Evolutionary conservation across 30 jellyfish, hydroid and myxozoan genomes (phyloP).

Genomic region (Euphysa ruthae): DNA sequence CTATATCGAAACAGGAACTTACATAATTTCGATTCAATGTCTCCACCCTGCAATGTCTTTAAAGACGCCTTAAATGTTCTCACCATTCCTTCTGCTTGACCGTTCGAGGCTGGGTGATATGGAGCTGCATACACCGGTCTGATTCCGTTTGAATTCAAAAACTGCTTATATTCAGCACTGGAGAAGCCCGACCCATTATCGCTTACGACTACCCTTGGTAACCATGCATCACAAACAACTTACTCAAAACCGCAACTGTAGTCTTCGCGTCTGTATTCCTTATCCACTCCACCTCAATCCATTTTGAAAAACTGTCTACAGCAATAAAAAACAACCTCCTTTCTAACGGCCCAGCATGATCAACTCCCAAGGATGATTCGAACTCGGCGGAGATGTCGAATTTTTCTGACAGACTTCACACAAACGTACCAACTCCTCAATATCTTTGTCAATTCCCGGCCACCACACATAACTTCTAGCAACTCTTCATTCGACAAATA

Average conservation of each 20-base stretch:
- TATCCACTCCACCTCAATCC: too few relatives aligned
- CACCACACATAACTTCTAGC: constrained; percentile 35
- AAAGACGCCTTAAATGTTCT: background rate
- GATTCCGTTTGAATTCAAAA: background rate
- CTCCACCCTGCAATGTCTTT: too few relatives aligned
- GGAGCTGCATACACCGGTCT: background rate
- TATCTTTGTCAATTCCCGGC: constrained; percentile 31
- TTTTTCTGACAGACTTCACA: constrained; percentile 1
- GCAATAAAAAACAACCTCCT: too few relatives aligned
- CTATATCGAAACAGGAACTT: background rate
- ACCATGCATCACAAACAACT: background rate
- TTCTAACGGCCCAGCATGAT: too few relatives aligned
- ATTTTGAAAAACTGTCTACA: too few relatives aligned
- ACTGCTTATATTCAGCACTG: background rate
- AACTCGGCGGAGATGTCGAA: too few relatives aligned
- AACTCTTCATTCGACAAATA: constrained; percentile 10
- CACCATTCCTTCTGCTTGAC: constrained; percentile 1
- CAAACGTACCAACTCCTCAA: constrained; percentile 6
- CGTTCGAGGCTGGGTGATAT: background rate
- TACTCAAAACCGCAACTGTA: background rate
- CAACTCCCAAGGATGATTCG: too few relatives aligned
- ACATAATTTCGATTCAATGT: background rate
- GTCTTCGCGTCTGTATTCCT: too few relatives aligned
- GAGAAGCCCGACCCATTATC: background rate
- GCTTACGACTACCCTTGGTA: background rate